A percentile compares a stretch with the other conserved stretches of the same genome.
Conservation (phyloP, 2,888 invertebrate species). For the Miltochrista miniata region DNA sequence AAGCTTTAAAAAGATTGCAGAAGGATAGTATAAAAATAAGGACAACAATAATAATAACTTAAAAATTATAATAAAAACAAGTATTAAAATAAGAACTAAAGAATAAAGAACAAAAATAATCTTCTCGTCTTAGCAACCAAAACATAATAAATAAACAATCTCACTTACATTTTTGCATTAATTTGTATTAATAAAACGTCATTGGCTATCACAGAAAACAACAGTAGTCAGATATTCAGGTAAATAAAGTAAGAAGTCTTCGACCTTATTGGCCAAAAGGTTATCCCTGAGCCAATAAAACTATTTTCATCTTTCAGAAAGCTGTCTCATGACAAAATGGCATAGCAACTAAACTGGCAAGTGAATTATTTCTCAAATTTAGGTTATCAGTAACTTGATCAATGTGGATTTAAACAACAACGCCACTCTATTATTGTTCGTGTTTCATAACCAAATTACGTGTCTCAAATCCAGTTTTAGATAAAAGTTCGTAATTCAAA, state of each 20-base stretch:
- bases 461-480: constrained; percentile 3
- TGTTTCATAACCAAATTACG: background rate
- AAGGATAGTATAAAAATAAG: too few species aligned
- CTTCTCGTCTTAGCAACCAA: too few species aligned
- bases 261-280: background rate
- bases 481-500: constrained; percentile 5
- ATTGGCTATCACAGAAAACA: too few species aligned
- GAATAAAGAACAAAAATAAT: too few species aligned
- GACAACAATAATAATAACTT: too few species aligned
- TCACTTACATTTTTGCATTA: too few species aligned
- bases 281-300: background rate
- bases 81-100: too few species aligned
- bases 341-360: background rate
- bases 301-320: background rate
- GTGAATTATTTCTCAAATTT: background rate
- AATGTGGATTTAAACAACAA: background rate
- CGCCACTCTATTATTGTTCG: background rate
- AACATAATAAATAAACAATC: too few species aligned
- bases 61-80: too few species aligned
- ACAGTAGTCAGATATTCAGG: too few species aligned
- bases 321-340: background rate
- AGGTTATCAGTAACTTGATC: background rate
- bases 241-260: background rate
- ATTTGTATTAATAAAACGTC: too few species aligned
- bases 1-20: too few species aligned